phyloP scores from a whole-genome alignment of 2,113 vertebrate genomes.

The Hystrix brachyura region DNA sequence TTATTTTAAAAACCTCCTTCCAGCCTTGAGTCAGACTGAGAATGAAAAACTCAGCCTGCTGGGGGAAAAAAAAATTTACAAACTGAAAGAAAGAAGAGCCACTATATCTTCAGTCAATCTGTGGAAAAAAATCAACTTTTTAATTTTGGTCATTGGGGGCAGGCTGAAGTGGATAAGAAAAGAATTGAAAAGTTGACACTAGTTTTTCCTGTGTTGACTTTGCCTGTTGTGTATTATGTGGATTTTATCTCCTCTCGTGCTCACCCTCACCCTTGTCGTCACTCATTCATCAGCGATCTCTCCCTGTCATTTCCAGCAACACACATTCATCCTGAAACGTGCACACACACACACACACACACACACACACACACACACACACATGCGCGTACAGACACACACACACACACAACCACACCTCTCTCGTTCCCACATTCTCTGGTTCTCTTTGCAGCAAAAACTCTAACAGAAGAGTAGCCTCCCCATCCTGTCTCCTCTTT shows the following conservation, averaged over 20 bases:
- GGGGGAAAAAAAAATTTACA: neutral
- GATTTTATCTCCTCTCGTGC: neutral
- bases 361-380: neutral
- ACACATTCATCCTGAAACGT: neutral
- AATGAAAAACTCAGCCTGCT: slow-evolving; percentile 48
- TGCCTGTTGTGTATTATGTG: neutral
- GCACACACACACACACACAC: neutral
- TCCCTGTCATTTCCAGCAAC: neutral
- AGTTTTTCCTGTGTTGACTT: neutral
- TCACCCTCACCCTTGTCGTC: neutral
- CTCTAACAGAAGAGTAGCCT: neutral
- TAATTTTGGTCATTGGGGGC: neutral
- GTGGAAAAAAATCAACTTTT: slow-evolving; percentile 1
- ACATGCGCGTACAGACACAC: too few species aligned
- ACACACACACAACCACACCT: too few species aligned
- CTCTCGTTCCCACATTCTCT: neutral
- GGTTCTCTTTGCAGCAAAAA: neutral
- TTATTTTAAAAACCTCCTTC: slow-evolving; percentile 55
- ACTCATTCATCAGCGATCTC: neutral
- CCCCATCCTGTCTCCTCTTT: neutral
- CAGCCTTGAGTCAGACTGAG: slow-evolving; percentile 60
- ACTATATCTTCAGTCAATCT: slow-evolving; percentile 39
- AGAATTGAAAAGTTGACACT: neutral
- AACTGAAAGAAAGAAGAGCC: slow-evolving; percentile 35
- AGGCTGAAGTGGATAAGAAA: neutral